phyloP scores from a whole-genome alignment of 2,888 invertebrate genomes.

The Furcula furcula region DNA sequence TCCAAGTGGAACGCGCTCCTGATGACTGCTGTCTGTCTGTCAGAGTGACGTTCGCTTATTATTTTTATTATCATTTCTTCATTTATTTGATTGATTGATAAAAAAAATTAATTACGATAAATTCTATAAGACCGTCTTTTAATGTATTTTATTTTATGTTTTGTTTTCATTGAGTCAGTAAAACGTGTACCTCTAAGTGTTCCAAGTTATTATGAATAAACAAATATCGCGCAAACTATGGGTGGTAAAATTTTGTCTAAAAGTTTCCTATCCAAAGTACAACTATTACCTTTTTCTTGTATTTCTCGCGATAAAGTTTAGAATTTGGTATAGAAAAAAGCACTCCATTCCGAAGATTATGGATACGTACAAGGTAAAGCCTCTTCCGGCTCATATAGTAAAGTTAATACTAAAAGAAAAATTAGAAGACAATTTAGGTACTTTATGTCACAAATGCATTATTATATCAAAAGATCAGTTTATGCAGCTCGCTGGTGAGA shows the following conservation, averaged over 20 bases:
- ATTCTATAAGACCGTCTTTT: too few relatives aligned
- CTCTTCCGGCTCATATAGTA: slow-evolving; percentile 46
- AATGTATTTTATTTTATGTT: slow-evolving; percentile 8
- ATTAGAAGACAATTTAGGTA: slow-evolving; percentile 47
- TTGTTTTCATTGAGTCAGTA: slow-evolving; percentile 7
- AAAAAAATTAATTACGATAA: too few relatives aligned
- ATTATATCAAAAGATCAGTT: slow-evolving; percentile 63
- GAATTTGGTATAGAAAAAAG: slow-evolving; percentile 49
- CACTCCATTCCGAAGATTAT: slow-evolving; percentile 31
- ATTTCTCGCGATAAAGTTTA: slow-evolving; percentile 67
- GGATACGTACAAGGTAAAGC: slow-evolving; percentile 51
- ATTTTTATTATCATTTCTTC: too few relatives aligned
- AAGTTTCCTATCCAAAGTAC: slow-evolving; percentile 73
- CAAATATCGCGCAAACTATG: slow-evolving; percentile 56
- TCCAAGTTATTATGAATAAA: slow-evolving; percentile 59
- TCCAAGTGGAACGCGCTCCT: not conserved
- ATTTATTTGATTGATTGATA: too few relatives aligned
- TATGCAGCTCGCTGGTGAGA: slow-evolving; percentile 64
- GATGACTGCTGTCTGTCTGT: not conserved
- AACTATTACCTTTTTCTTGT: slow-evolving; percentile 65
- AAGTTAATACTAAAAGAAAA: slow-evolving; percentile 44
- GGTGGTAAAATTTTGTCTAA: slow-evolving; percentile 71
- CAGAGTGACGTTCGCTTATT: not conserved
- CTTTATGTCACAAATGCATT: slow-evolving; percentile 61
- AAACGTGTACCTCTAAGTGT: slow-evolving; percentile 1